phyloP scores from a whole-genome alignment of 2,113 vertebrate species.

The Pelobates fuscus region DNA sequence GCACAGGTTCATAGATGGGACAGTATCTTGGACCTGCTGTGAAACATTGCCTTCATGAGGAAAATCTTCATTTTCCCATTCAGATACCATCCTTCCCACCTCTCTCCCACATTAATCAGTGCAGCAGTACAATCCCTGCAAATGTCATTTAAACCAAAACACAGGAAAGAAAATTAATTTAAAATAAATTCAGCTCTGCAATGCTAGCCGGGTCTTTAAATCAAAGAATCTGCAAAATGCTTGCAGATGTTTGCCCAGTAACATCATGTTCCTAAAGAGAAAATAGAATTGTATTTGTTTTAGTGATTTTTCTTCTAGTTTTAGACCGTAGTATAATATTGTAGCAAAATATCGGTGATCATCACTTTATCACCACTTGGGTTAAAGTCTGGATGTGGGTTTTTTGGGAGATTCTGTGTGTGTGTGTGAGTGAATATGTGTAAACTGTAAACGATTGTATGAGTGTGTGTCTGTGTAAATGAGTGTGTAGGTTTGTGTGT shows the following conservation, averaged over 20 bases:
- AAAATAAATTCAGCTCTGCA: conserved; percentile 1
- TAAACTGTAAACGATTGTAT: too few species aligned
- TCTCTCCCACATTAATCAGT: conserved; percentile 7
- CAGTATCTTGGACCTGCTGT: neutral
- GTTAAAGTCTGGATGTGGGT: too few species aligned
- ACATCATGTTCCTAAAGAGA: neutral
- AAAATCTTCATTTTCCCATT: neutral
- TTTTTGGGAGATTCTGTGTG: too few species aligned
- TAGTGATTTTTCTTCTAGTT: too few species aligned
- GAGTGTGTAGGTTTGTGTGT: too few species aligned
- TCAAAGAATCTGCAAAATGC: conserved; percentile 3
- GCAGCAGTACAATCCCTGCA: conserved; percentile 5
- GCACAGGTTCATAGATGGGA: neutral
- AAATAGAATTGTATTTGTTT: neutral
- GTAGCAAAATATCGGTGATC: neutral
- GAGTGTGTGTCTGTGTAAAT: too few species aligned
- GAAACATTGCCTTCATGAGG: neutral
- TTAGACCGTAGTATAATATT: neutral
- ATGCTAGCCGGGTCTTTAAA: conserved; percentile 2
- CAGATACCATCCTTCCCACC: neutral
- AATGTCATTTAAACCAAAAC: conserved; percentile 30
- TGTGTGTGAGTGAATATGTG: too few species aligned
- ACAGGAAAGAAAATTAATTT: conserved; percentile 40
- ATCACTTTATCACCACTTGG: neutral
- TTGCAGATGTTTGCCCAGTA: conserved; percentile 7